Evolutionary conservation across 2,113 vertebrate species (phyloP).

Genomic region (Plestiodon gilberti): DNA sequence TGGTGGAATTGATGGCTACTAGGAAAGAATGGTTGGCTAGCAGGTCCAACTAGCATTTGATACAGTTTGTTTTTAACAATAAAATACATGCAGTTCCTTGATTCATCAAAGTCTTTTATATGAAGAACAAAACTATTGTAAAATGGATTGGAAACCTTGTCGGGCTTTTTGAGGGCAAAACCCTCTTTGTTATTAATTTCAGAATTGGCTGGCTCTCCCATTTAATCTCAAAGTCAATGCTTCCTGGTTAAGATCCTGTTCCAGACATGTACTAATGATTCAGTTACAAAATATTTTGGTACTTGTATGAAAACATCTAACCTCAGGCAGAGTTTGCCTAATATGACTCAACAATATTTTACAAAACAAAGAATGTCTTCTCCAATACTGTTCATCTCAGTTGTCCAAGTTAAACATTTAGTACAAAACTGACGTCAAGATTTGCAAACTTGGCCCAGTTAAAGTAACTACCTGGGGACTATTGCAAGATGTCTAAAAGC

Average conservation of each 20-base stretch:
- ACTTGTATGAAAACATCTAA: constrained; percentile 18
- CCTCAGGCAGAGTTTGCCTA: not conserved
- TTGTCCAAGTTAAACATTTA: not conserved
- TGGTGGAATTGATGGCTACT: not conserved
- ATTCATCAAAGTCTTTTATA: not conserved
- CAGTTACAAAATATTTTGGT: constrained; percentile 6
- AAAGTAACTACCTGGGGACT: not conserved
- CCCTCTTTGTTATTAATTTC: constrained; percentile 11
- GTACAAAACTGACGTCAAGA: not conserved
- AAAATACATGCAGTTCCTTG: not conserved
- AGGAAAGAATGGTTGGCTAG: not conserved
- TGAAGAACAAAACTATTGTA: not conserved
- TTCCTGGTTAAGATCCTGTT: constrained; percentile 16
- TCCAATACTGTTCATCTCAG: not conserved
- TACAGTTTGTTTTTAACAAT: not conserved
- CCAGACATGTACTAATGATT: constrained; percentile 1
- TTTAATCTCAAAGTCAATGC: not conserved
- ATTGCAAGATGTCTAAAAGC: not conserved
- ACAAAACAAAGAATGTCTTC: not conserved
- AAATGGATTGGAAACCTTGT: not conserved
- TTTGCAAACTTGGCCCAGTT: not conserved
- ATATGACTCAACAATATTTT: constrained; percentile 23
- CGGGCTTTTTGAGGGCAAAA: not conserved
- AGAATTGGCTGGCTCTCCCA: not conserved
- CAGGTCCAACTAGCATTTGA: not conserved